Conservation (phyloP, 2,888 invertebrate species). For the Drosophila yooni region DNA sequence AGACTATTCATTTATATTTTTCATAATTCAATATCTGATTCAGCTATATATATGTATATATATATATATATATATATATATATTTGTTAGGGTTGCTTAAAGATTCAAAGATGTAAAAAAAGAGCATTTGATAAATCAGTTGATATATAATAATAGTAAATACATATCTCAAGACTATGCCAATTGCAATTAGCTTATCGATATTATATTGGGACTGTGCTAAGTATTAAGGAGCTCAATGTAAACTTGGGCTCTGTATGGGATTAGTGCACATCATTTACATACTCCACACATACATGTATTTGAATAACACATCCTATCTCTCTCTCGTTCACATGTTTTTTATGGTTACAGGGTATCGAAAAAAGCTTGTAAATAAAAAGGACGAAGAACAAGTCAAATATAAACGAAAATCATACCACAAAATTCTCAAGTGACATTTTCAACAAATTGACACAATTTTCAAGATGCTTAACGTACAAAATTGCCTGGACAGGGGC, state of each 20-base stretch:
- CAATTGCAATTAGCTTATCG: not conserved
- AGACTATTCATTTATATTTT: not conserved
- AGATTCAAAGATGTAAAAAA: not conserved
- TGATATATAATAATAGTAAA: not conserved
- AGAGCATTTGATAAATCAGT: not conserved
- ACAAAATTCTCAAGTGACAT: constrained; percentile 77
- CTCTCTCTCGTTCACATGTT: not conserved
- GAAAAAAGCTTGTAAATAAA: not conserved
- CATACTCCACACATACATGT: not conserved
- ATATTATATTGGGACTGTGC: not conserved
- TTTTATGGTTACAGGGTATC: constrained; percentile 17
- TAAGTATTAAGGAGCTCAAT: not conserved
- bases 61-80: no score
- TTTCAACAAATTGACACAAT: constrained; percentile 82
- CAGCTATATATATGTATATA: no score
- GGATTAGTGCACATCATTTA: not conserved
- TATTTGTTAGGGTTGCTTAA: not conserved
- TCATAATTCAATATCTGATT: not conserved
- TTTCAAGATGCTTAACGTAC: constrained; percentile 76
- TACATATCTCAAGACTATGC: not conserved
- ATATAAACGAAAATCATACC: constrained; percentile 72
- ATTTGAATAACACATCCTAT: not conserved
- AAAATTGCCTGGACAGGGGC: constrained; percentile 60
- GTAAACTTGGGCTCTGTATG: not conserved
- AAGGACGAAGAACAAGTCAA: constrained; percentile 22